phyloP scores from a whole-genome alignment of 2,113 vertebrate species.

The Macquaria australasica region DNA sequence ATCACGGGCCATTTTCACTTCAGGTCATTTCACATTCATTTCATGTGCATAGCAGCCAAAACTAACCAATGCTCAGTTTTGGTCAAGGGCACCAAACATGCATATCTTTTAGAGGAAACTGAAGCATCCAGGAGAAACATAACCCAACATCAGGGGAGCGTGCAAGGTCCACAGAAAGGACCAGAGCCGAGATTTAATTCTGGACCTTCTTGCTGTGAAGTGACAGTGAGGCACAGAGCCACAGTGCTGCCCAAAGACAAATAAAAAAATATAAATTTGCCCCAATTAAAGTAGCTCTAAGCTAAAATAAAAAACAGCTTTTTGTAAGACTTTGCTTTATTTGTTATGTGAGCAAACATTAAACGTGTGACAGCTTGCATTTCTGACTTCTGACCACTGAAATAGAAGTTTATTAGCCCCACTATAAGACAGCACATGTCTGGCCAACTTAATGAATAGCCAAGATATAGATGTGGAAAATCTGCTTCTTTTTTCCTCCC shows the following conservation, averaged over 20 bases:
- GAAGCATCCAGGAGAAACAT: neutral
- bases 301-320: neutral
- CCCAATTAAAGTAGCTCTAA: neutral
- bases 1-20: neutral
- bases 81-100: neutral
- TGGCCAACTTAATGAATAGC: conserved; percentile 38
- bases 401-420: conserved; percentile 33
- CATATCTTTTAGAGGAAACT: neutral
- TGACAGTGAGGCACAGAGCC: neutral
- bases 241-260: neutral
- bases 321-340: conserved; percentile 24
- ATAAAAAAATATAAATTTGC: neutral
- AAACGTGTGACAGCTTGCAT: conserved; percentile 57
- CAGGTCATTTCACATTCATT: neutral
- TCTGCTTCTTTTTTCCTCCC: conserved; percentile 38
- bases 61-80: neutral
- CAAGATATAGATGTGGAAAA: conserved; percentile 53
- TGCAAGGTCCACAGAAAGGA: neutral
- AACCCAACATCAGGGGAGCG: neutral
- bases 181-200: neutral
- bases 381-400: conserved; percentile 29
- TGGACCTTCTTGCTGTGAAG: neutral
- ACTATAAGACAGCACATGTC: conserved; percentile 15
- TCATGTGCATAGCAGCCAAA: conserved; percentile 8
- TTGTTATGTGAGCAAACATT: conserved; percentile 48